Evolutionary conservation across 1,140 invertebrate genomes (phyloP), one percentile per base, ranked within the genome.

Genomic region (Eciton burchellii): DNA sequence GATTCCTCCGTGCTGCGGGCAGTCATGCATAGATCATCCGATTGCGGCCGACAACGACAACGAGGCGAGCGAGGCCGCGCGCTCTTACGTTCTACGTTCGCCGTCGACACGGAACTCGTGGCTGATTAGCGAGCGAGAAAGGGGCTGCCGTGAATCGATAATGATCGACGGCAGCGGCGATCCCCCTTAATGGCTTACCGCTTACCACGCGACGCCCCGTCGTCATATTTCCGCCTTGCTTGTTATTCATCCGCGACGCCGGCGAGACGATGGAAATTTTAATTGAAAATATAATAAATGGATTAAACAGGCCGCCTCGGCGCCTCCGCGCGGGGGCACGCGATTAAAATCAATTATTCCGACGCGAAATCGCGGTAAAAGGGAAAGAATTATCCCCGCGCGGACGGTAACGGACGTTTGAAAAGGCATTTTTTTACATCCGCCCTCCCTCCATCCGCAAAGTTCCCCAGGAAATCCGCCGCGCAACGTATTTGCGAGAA

Each of bases 1-100:
- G 84, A 87, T 86, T 83, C 85, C 71, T 45, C 66, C 47, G 14
- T 57, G 81, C 21, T 57, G 65, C 57, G 68, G 43, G 79, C 71
- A 86, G 81, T 66, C 79, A 83, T 57, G 85, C 79, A 77, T 85
- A 86, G 84, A 87, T 87, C 84, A 83, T 87, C 71, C 84, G 85
- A 87, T 87, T 83, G 82, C 79, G 70, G 63, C 45, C 57, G 79
- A 87, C 85, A 82, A 86, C 85, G 74, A 86, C 70, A 86, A 72
- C 52, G 68, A 59, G 52, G 56, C 83, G 83, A 73, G 45, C 52
- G 41, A 49, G 0, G 21, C 62, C 49, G 47, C 57, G 8, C 43
- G 47, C 70, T 77, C 84, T 86, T 86, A 77, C 52, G 76, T 86
- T 86, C 82, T 84, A 59, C 82, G n/a, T n/a, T 85, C 57, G 52